Conservation (phyloP, 2,113 vertebrate species). For the Melanostigma gelatinosum region DNA sequence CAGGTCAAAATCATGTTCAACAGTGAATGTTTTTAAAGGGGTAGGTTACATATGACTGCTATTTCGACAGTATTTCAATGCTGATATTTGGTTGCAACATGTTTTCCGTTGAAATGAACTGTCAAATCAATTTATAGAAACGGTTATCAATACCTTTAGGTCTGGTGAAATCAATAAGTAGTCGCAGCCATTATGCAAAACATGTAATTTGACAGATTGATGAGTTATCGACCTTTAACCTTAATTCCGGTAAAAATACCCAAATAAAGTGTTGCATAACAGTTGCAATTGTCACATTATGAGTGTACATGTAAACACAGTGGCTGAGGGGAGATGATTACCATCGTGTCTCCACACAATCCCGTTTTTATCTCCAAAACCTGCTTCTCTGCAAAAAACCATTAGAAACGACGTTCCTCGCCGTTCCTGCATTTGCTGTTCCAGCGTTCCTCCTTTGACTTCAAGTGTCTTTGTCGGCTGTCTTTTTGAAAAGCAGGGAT, state of each 20-base stretch:
- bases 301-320: conserved; percentile 14
- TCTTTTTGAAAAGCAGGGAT: conserved; percentile 48
- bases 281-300: neutral
- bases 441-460: conserved; percentile 27
- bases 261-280: conserved; percentile 1
- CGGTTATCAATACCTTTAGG: neutral
- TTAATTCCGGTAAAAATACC: conserved; percentile 11
- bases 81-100: neutral
- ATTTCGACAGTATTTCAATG: neutral
- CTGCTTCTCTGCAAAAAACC: conserved; percentile 22
- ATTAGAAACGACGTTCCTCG: neutral
- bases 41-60: neutral
- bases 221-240: conserved; percentile 4
- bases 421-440: neutral
- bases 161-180: neutral
- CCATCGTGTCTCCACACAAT: conserved; percentile 1
- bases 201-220: neutral
- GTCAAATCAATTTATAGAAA: neutral
- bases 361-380: conserved; percentile 27
- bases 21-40: neutral
- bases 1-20: too few relatives aligned
- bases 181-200: neutral
- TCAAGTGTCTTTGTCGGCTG: conserved; percentile 29
- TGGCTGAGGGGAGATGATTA: neutral
- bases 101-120: neutral